Conservation (phyloP, 2,797 vertebrate species). For the Mionectes olivaceus region DNA sequence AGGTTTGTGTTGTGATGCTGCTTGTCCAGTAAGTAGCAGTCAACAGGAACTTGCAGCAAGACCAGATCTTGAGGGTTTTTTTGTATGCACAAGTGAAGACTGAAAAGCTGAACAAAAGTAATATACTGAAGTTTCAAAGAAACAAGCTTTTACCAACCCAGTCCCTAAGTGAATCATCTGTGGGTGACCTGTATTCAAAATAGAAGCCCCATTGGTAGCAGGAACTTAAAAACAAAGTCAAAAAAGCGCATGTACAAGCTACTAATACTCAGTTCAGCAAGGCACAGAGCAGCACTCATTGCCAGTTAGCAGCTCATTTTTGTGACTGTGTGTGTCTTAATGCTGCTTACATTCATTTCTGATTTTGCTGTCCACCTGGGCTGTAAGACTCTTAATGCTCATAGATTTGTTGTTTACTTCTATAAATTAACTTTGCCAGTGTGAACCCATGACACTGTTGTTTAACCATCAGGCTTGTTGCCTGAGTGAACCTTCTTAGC, state of each 20-base stretch:
- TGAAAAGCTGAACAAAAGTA: background rate
- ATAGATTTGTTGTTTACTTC: background rate
- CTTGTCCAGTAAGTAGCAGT: background rate
- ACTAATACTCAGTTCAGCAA: background rate
- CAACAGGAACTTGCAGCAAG: background rate
- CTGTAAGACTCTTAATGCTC: background rate
- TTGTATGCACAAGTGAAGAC: accelerated
- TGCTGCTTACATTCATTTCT: background rate
- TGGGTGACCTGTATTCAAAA: background rate
- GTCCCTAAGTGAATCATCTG: background rate
- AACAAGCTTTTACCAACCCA: background rate
- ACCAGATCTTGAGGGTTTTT: background rate
- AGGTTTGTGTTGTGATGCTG: background rate
- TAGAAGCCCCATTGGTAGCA: background rate
- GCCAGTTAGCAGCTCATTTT: background rate
- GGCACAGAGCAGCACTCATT: background rate
- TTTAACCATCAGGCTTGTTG: background rate
- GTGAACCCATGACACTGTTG: background rate
- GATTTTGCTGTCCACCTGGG: background rate
- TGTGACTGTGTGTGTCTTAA: background rate
- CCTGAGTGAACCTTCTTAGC: background rate
- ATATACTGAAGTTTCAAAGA: background rate
- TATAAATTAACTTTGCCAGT: background rate
- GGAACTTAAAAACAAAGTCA: background rate
- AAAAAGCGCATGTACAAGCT: background rate